Evolutionary conservation across 1,140 invertebrate species (phyloP).

Genomic region (Trachymyrmex septentrionalis): DNA sequence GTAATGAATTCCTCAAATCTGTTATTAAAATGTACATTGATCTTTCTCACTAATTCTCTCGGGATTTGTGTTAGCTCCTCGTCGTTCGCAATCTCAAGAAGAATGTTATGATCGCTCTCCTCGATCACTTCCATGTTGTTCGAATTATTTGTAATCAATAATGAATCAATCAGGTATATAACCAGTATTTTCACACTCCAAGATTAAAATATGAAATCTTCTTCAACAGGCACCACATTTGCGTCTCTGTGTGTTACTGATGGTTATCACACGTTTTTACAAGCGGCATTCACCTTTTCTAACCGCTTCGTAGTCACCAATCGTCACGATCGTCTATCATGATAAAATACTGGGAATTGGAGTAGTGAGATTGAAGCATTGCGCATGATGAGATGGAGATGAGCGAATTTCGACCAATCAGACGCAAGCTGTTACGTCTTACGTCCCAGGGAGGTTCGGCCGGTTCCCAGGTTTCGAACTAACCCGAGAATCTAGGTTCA

Average conservation of each 20-base stretch:
- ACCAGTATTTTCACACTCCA: not conserved
- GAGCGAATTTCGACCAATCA: too few species aligned
- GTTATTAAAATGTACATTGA: conserved; percentile 88
- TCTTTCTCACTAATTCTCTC: conserved; percentile 86
- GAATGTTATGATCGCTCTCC: conserved; percentile 79
- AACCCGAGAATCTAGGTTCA: too few species aligned
- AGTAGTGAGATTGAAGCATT: too few species aligned
- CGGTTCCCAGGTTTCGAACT: too few species aligned
- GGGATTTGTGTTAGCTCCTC: conserved; percentile 87
- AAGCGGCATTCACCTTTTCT: too few species aligned
- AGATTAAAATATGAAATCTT: not conserved
- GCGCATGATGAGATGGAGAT: too few species aligned
- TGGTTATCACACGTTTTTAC: not conserved
- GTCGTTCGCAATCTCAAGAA: conserved; percentile 78
- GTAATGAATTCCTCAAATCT: conserved; percentile 90
- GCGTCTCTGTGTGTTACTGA: not conserved
- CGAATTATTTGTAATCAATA: not conserved
- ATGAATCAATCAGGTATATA: not conserved
- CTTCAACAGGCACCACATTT: not conserved
- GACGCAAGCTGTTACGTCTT: too few species aligned
- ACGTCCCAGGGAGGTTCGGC: too few species aligned
- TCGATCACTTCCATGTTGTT: conserved; percentile 77
- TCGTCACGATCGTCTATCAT: too few species aligned
- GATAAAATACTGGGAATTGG: too few species aligned
- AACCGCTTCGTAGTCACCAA: too few species aligned